A percentile compares a stretch with the other conserved stretches of the same genome.
phyloP scores from a whole-genome alignment of 2,888 invertebrate species.

The Cerastis rubricosa region DNA sequence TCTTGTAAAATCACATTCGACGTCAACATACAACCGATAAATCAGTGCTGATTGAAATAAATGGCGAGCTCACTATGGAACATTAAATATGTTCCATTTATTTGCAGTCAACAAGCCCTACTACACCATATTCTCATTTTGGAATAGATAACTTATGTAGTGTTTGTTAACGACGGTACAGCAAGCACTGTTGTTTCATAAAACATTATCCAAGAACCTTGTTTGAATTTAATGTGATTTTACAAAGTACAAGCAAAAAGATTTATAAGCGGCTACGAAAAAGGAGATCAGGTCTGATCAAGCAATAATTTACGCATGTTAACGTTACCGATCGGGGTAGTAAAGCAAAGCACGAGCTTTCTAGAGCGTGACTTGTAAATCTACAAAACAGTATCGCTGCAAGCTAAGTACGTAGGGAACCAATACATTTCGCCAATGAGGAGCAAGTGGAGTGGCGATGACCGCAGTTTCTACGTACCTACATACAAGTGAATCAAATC shows the following conservation, averaged over 20 bases:
- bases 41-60: conserved; percentile 78
- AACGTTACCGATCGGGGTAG: conserved; percentile 72
- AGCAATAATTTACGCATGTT: conserved; percentile 67
- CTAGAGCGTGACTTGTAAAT: conserved; percentile 83
- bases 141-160: conserved; percentile 55
- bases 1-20: conserved; percentile 75
- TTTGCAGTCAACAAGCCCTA: conserved; percentile 55
- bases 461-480: conserved; percentile 67
- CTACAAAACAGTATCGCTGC: conserved; percentile 70
- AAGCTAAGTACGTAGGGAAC: conserved; percentile 63
- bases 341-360: conserved; percentile 78
- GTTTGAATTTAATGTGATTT: conserved; percentile 62
- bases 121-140: conserved; percentile 59
- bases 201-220: conserved; percentile 57
- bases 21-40: conserved; percentile 72
- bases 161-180: conserved; percentile 43
- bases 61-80: conserved; percentile 74
- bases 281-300: conserved; percentile 62
- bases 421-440: conserved; percentile 76
- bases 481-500: conserved; percentile 63
- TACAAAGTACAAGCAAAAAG: conserved; percentile 52
- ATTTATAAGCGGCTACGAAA: conserved; percentile 62
- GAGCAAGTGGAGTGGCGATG: conserved; percentile 70
- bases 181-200: conserved; percentile 46
- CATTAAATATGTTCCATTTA: conserved; percentile 69